Conservation (phyloP, 2,888 invertebrate species). For the Priocnemis perturbator region DNA sequence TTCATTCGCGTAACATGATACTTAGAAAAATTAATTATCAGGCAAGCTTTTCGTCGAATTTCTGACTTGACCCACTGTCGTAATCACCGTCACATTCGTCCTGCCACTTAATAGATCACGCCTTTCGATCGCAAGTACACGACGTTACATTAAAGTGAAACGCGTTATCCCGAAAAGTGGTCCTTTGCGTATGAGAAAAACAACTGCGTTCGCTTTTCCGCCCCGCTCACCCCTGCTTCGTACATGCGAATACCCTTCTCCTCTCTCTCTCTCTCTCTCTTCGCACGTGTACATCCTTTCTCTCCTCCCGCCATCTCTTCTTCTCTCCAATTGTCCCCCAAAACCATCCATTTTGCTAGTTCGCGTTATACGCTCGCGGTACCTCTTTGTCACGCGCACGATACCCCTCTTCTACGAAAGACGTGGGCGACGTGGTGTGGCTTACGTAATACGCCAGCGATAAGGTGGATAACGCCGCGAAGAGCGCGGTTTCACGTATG, state of each 20-base stretch:
- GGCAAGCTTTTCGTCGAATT: too few relatives aligned
- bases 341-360: conserved; percentile 13
- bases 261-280: conserved; percentile 4
- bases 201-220: neutral
- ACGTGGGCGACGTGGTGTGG: conserved; percentile 50
- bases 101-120: too few relatives aligned
- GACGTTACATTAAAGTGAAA: too few relatives aligned
- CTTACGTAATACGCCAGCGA: conserved; percentile 55
- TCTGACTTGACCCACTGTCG: too few relatives aligned
- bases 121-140: too few relatives aligned
- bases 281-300: neutral
- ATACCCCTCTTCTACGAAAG: conserved; percentile 45
- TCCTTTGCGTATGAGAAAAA: too few relatives aligned
- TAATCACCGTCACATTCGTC: too few relatives aligned
- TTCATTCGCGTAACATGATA: too few relatives aligned
- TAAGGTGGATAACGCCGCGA: conserved; percentile 52
- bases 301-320: conserved; percentile 5
- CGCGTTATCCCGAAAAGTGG: too few relatives aligned
- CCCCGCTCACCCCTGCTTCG: neutral
- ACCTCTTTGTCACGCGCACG: conserved; percentile 12
- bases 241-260: neutral
- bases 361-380: conserved; percentile 18
- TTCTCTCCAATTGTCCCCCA: conserved; percentile 1
- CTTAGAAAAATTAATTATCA: too few relatives aligned
- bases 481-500: conserved; percentile 33